Base-by-base conservation (phyloP, 30 jellyfish, hydroid and myxozoan genomes). In the Rhopilema esculentum region DNA sequence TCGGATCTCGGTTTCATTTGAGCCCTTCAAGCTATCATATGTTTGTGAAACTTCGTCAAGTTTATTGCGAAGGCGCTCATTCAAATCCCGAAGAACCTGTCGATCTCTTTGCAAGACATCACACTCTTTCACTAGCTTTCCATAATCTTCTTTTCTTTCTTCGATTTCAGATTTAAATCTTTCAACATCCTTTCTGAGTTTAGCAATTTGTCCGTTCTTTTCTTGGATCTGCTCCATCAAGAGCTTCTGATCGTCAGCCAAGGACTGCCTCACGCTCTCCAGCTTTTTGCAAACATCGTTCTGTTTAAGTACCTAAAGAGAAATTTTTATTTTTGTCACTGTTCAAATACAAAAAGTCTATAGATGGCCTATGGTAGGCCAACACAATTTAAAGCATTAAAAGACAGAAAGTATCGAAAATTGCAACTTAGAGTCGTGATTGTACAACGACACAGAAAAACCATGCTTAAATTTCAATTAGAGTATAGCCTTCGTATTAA, bases 1-100 rank as follows among this genome's bases (percentile, higher is more conserved):
- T 21, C 27, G 22, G 0, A 52, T 32, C 6, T 77, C 95, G 1
- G 31, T 66, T 24, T 87, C 95, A 29, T 72, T 84, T 22, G 91
- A 71, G 0, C 66, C 66, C 57, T 84, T 84, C 50, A 85, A 49
- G 80, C 62, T 70, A 25, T 92, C 95, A 31, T 67, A 82, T 0
- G 88, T 80, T 12, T 73, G 76, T 77, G 98, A 68, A 12, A 92
- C 91, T 24, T 92, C 97, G 50, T 78, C 88, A 16, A 92, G 87
- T 40, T 84, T 87, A n/a, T 75, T 79, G 0, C 98, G 90, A 30
- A 92, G 85, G 30, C 98, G 33, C 48, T 83, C 93, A 53, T 92
- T 92, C 9, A 92, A 63, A 32, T 57, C 82, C 1, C 96, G 89
- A 53, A 92, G 85, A 85, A 86, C 98, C 31, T 69, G 71, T 52